phyloP scores from a whole-genome alignment of 2,888 invertebrate species.

The Polietes domitor region DNA sequence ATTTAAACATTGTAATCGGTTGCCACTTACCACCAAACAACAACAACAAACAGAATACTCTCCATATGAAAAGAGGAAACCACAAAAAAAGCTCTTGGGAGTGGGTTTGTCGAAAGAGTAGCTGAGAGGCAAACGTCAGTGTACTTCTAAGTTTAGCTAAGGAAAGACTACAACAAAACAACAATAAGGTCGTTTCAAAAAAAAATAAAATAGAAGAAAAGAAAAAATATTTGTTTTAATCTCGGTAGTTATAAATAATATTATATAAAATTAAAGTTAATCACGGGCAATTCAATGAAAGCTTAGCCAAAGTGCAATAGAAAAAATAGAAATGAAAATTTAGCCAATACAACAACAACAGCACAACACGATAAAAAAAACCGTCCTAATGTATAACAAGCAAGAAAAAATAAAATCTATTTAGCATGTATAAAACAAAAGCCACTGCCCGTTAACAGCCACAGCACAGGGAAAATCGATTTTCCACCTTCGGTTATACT shows the following conservation, averaged over 20 bases:
- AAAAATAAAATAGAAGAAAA: not conserved
- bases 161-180: conserved; percentile 38
- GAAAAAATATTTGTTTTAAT: conserved; percentile 28
- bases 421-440: conserved; percentile 24
- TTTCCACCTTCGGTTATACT: conserved; percentile 56
- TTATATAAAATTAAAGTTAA: conserved; percentile 5
- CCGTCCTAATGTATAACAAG: conserved; percentile 54
- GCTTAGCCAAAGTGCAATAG: not conserved
- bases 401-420: conserved; percentile 23
- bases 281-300: not conserved
- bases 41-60: not conserved
- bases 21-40: not conserved
- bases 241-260: not conserved
- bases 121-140: conserved; percentile 51
- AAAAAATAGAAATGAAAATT: not conserved
- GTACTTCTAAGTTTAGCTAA: conserved; percentile 55
- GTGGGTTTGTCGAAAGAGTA: conserved; percentile 53
- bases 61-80: not conserved
- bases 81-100: conserved; percentile 44
- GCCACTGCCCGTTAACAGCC: conserved; percentile 58
- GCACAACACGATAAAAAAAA: conserved; percentile 48
- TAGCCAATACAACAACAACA: not conserved
- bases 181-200: conserved; percentile 17
- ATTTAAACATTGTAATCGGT: not conserved
- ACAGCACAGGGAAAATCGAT: conserved; percentile 62